Evolutionary conservation across 1,140 invertebrate species (phyloP).

Genomic region (Eubasilissa regina): DNA sequence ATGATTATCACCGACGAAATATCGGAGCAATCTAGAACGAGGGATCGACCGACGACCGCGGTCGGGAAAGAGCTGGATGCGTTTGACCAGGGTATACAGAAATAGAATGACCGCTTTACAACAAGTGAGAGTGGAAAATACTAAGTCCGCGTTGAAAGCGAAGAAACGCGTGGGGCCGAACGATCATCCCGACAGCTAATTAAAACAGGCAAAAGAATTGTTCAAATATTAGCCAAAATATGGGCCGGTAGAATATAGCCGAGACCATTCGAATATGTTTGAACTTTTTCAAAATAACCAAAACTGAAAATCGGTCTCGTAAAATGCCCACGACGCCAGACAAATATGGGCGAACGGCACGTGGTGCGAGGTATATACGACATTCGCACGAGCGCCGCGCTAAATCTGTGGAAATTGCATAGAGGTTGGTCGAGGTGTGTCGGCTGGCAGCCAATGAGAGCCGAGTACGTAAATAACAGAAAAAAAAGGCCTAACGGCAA

Average conservation of each 20-base stretch:
- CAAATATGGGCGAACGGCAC: neutral
- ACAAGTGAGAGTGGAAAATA: no score
- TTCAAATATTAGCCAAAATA: no score
- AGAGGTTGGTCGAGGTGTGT: conserved; percentile 39
- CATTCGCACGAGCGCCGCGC: conserved; percentile 10
- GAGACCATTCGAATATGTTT: no score
- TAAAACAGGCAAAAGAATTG: no score
- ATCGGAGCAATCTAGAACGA: conserved; percentile 30
- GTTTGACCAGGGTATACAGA: conserved; percentile 44
- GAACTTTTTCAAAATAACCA: no score
- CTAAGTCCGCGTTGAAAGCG: no score
- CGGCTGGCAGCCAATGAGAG: conserved; percentile 33
- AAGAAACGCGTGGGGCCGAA: no score
- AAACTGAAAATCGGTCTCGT: no score
- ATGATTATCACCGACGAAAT: no score
- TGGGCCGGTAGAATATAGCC: no score
- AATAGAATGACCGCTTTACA: conserved; percentile 57
- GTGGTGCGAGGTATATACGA: neutral
- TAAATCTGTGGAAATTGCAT: conserved; percentile 11
- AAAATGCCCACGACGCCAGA: neutral
- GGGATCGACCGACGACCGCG: neutral
- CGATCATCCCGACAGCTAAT: no score
- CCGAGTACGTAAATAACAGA: conserved; percentile 34
- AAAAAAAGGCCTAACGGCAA: conserved; percentile 31
- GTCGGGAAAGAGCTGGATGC: conserved; percentile 8